Percentiles rank a stretch among this genome's conserved stretches.
These are phyloP conservation scores for Doryteuthis pealeii DNA, from an alignment of 1,140 invertebrate species.

Conservation along the genomic window DNA sequence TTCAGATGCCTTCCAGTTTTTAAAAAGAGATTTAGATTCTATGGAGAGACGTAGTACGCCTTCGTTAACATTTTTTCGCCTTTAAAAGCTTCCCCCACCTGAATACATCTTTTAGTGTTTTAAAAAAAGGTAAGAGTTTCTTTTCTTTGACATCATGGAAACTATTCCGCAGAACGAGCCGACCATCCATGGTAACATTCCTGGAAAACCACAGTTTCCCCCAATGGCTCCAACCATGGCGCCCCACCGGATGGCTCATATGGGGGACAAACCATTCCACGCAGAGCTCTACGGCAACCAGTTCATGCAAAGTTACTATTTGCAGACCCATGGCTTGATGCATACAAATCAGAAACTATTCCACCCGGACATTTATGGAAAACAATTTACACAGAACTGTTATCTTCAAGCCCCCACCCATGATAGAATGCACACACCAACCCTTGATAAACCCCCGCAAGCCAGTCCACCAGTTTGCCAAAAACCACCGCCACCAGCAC, in stretches of 20 bases:
- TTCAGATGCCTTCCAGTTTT: too few relatives aligned
- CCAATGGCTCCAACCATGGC: background rate
- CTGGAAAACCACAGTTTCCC: background rate
- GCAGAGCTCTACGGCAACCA: constrained; percentile 40
- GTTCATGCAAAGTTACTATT: constrained; percentile 8
- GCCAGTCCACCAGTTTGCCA: background rate
- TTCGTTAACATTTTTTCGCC: too few relatives aligned
- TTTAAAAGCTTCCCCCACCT: too few relatives aligned
- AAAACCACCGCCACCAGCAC: background rate
- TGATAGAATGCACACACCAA: background rate
- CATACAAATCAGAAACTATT: constrained; percentile 14
- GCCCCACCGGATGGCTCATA: background rate
- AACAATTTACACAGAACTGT: constrained; percentile 25
- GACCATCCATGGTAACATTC: background rate
- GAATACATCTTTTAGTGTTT: too few relatives aligned
- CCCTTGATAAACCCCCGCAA: background rate
- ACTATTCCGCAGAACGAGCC: background rate
- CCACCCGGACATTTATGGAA: constrained; percentile 12
- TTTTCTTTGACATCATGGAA: background rate
- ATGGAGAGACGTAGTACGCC: too few relatives aligned
- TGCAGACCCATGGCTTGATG: constrained; percentile 5
- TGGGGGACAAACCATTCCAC: constrained; percentile 31
- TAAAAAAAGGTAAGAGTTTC: too few relatives aligned
- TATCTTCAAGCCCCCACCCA: constrained; percentile 43
- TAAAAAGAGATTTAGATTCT: too few relatives aligned